A percentile compares a stretch with the other conserved stretches of the same genome.
phyloP scores from a whole-genome alignment of 2,797 vertebrate genomes.

The Lithobates pipiens region DNA sequence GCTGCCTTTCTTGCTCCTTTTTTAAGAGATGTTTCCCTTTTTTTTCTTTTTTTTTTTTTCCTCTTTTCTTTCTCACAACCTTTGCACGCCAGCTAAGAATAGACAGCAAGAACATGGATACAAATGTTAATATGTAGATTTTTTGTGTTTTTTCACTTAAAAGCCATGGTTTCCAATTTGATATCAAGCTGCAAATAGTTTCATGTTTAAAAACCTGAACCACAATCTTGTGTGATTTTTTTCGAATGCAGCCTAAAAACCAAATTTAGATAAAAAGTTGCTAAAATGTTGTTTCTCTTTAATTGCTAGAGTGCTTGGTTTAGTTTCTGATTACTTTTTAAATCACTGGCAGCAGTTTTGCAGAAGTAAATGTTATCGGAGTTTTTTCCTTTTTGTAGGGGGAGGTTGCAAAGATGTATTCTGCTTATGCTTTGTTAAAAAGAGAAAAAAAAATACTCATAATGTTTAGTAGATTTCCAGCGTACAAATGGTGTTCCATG shows the following conservation, averaged over 20 bases:
- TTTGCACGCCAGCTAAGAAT: background rate
- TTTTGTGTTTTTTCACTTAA: background rate
- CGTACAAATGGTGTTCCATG: background rate
- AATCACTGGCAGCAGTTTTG: background rate
- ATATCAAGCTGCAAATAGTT: background rate
- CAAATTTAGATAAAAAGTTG: background rate
- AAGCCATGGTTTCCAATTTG: background rate
- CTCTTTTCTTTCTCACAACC: background rate
- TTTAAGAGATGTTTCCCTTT: background rate
- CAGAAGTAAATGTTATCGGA: background rate
- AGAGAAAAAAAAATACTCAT: too few relatives aligned
- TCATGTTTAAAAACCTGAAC: background rate
- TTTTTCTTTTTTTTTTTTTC: too few relatives aligned
- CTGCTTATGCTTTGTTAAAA: background rate
- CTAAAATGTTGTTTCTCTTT: background rate
- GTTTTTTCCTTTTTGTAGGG: background rate
- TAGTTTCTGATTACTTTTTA: background rate
- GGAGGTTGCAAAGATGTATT: background rate
- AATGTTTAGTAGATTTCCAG: background rate
- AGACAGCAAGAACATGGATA: background rate
- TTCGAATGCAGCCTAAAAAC: background rate
- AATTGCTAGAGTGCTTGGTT: background rate
- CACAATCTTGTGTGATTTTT: background rate
- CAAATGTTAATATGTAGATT: constrained; percentile 5
- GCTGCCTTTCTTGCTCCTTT: constrained; percentile 44